Conservation (phyloP, 2,113 vertebrate species). For the Smithornis capensis region DNA sequence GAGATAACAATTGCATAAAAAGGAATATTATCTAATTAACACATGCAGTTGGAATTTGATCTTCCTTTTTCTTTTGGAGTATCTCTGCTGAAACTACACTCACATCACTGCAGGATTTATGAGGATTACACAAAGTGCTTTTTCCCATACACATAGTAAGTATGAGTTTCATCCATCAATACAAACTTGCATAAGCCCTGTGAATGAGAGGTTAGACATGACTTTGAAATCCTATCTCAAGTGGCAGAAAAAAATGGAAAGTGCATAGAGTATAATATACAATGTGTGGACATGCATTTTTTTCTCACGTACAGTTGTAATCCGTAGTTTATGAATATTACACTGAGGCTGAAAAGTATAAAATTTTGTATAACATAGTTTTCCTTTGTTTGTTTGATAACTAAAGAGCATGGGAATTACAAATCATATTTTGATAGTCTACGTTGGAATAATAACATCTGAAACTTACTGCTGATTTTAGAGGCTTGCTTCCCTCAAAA, state of each 20-base stretch:
- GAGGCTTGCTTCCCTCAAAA: not conserved
- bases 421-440: not conserved
- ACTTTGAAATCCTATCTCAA: conserved; percentile 41
- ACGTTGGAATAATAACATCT: not conserved
- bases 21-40: conserved; percentile 40
- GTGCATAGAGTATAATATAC: not conserved
- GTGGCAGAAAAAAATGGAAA: conserved; percentile 2
- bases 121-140: conserved; percentile 19
- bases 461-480: not conserved
- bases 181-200: not conserved
- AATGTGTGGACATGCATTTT: not conserved
- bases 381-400: not conserved
- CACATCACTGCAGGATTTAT: conserved; percentile 7
- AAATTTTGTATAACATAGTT: not conserved
- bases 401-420: not conserved
- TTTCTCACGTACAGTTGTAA: not conserved
- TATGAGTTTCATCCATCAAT: conserved; percentile 24
- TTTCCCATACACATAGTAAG: conserved; percentile 11
- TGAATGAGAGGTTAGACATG: not conserved
- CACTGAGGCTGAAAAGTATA: not conserved
- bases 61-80: not conserved
- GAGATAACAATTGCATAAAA: conserved; percentile 21
- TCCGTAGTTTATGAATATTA: not conserved
- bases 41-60: not conserved
- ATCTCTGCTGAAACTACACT: not conserved